Conservation (phyloP, 2,113 vertebrate genomes). For the Archocentrus centrarchus region DNA sequence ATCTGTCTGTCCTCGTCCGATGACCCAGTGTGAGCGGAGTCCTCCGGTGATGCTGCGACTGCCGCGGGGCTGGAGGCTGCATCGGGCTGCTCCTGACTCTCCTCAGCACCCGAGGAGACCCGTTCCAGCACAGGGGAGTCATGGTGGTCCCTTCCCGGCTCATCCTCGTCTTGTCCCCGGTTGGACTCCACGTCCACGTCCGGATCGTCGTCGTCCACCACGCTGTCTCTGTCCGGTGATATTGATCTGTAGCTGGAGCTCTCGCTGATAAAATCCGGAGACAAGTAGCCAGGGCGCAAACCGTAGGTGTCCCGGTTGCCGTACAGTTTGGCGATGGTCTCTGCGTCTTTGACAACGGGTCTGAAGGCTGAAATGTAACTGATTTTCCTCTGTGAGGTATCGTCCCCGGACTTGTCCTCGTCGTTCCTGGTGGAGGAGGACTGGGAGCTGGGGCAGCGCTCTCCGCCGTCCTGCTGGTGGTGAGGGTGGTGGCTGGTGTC, state of each 20-base stretch:
- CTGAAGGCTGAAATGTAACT: slow-evolving; percentile 95
- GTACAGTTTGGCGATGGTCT: slow-evolving; percentile 95
- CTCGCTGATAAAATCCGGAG: slow-evolving; percentile 94
- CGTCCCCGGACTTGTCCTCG: slow-evolving; percentile 87
- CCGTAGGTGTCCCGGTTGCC: slow-evolving; percentile 87
- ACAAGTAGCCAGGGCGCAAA: slow-evolving; percentile 85
- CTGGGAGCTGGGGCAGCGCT: slow-evolving; percentile 83
- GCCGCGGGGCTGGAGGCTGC: slow-evolving; percentile 53
- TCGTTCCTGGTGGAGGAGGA: slow-evolving; percentile 80
- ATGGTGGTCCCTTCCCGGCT: slow-evolving; percentile 61
- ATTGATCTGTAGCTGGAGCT: slow-evolving; percentile 92
- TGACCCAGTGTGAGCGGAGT: slow-evolving; percentile 49
- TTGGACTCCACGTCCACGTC: slow-evolving; percentile 95
- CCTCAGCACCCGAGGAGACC: slow-evolving; percentile 61
- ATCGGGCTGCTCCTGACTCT: slow-evolving; percentile 64
- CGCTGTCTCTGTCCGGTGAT: slow-evolving; percentile 90
- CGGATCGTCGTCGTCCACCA: slow-evolving; percentile 84
- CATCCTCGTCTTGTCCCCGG: slow-evolving; percentile 87
- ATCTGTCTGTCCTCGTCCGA: slow-evolving; percentile 78
- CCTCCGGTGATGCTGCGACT: slow-evolving; percentile 56
- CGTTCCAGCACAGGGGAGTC: slow-evolving; percentile 71
- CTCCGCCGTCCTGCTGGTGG: slow-evolving; percentile 74
- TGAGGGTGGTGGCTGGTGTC: slow-evolving; percentile 61
- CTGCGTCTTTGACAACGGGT: slow-evolving; percentile 92
- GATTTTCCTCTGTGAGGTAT: slow-evolving; percentile 85